Conservation (phyloP, 2,113 vertebrate genomes). For the Lamprotornis superbus region DNA sequence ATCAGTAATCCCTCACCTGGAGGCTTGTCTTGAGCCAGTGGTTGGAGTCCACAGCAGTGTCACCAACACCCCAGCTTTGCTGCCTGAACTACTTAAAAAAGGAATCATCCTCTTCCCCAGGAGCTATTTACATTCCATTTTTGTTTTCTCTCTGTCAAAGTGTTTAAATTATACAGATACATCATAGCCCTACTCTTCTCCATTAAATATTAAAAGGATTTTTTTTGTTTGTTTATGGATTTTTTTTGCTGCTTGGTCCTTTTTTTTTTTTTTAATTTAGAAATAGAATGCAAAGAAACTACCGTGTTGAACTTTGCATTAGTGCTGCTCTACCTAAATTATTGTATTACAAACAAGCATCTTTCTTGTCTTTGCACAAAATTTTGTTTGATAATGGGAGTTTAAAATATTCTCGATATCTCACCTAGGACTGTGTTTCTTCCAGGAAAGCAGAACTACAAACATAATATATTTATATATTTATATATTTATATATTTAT, state of each 20-base stretch:
- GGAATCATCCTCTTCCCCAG: background rate
- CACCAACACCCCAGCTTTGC: background rate
- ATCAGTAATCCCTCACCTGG: background rate
- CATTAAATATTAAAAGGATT: constrained; percentile 14
- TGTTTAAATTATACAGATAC: constrained; percentile 12
- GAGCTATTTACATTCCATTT: background rate
- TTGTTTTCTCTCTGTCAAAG: background rate
- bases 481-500: too few species aligned
- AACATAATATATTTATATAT: background rate
- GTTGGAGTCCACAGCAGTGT: background rate
- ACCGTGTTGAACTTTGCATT: background rate
- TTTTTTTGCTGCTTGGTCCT: background rate
- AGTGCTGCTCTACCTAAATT: background rate
- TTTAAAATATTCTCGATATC: background rate
- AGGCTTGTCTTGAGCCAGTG: background rate
- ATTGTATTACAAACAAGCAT: background rate
- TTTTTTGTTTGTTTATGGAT: background rate
- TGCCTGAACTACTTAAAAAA: background rate
- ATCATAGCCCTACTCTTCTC: background rate
- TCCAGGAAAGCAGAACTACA: background rate
- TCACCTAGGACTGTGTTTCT: background rate
- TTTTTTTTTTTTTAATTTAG: background rate
- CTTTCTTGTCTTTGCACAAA: background rate
- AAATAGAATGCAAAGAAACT: background rate
- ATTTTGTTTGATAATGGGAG: background rate